Evolutionary conservation across 2,888 invertebrate genomes (phyloP).

Genomic region (Oegoconia quadripuncta): DNA sequence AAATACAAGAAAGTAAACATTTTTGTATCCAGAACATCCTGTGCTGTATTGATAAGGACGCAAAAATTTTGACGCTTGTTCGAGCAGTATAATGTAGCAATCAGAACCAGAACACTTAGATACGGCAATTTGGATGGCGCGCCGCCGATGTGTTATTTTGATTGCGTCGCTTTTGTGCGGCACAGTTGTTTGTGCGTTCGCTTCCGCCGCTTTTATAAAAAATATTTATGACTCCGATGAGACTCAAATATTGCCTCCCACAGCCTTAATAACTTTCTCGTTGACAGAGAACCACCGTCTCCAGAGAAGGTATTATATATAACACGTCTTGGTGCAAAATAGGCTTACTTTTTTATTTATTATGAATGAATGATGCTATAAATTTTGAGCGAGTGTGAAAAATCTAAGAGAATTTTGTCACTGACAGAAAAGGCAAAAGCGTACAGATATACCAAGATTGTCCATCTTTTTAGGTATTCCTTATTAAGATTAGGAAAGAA

Average conservation of each 20-base stretch:
- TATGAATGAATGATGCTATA: slow-evolving; percentile 1
- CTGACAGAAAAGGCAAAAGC: not conserved
- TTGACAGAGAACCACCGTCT: slow-evolving; percentile 31
- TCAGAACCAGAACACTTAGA: slow-evolving; percentile 72
- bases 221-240: slow-evolving; percentile 51
- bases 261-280: slow-evolving; percentile 44
- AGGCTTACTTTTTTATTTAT: slow-evolving; percentile 5
- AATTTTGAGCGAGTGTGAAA: not conserved
- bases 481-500: too few relatives aligned
- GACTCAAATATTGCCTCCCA: slow-evolving; percentile 45
- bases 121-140: slow-evolving; percentile 70
- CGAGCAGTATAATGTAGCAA: slow-evolving; percentile 69
- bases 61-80: slow-evolving; percentile 48
- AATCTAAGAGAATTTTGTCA: not conserved
- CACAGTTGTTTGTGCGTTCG: slow-evolving; percentile 52
- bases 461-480: not conserved
- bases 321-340: slow-evolving; percentile 20
- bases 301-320: slow-evolving; percentile 35
- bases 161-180: slow-evolving; percentile 67
- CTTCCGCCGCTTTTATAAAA: slow-evolving; percentile 52
- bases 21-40: slow-evolving; percentile 10
- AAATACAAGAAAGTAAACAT: slow-evolving; percentile 6
- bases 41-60: slow-evolving; percentile 42
- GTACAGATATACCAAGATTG: not conserved
- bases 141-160: slow-evolving; percentile 69